phyloP scores from a whole-genome alignment of 2,113 vertebrate genomes.

The Pitta sordida region DNA sequence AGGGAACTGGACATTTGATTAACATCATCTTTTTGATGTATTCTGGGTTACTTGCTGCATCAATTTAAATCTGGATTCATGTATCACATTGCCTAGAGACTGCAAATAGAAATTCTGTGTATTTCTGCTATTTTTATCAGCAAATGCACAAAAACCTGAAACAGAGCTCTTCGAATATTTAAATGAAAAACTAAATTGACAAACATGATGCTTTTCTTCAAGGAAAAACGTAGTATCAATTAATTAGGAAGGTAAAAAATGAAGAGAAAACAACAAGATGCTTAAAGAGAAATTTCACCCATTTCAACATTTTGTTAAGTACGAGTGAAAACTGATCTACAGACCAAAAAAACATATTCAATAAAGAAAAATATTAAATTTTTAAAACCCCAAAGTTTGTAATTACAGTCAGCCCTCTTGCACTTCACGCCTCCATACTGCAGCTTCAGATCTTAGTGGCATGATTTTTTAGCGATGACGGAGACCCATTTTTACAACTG shows the following conservation, averaged over 20 bases:
- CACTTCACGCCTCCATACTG: too few relatives aligned
- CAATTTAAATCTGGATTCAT: neutral
- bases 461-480: too few relatives aligned
- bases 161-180: neutral
- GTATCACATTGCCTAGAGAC: neutral
- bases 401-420: too few relatives aligned
- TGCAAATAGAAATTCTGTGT: neutral
- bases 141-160: neutral
- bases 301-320: neutral
- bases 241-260: neutral
- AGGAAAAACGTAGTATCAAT: neutral
- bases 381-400: neutral
- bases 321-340: neutral
- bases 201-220: neutral
- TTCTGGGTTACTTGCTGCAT: neutral
- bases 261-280: neutral
- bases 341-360: neutral
- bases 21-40: neutral
- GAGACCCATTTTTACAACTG: too few relatives aligned
- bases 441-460: too few relatives aligned
- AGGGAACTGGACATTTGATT: neutral
- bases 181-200: neutral
- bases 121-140: conserved; percentile 23
- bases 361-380: neutral
- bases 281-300: neutral